These are phyloP conservation scores for Glaucidium brasilianum DNA, from an alignment of 2,113 vertebrate genomes.

Conservation along the genomic window DNA sequence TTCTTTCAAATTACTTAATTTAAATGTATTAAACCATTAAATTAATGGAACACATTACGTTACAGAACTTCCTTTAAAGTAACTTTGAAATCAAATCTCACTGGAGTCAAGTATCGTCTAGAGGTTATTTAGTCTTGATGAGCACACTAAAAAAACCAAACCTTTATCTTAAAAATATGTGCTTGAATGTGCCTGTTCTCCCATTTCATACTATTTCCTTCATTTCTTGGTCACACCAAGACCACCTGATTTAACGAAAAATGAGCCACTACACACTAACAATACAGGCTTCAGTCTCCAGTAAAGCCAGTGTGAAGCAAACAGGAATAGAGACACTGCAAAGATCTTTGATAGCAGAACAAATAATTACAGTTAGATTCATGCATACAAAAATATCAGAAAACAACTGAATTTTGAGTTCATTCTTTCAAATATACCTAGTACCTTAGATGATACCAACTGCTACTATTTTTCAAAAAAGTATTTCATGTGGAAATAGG, in stretches of 20 bases:
- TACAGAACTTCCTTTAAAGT: neutral
- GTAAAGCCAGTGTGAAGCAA: neutral
- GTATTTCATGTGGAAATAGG: neutral
- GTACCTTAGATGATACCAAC: neutral
- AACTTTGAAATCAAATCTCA: constrained; percentile 4
- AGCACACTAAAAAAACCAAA: neutral
- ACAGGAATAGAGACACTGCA: neutral
- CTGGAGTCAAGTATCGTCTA: neutral
- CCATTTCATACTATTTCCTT: neutral
- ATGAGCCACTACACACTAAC: neutral
- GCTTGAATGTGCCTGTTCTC: neutral
- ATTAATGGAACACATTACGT: neutral
- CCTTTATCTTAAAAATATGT: neutral
- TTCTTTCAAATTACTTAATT: constrained; percentile 21
- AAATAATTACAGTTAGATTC: neutral
- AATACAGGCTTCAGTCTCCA: neutral
- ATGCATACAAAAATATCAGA: neutral
- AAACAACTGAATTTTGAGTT: neutral
- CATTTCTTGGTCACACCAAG: neutral
- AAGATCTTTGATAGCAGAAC: neutral
- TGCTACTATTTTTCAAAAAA: neutral
- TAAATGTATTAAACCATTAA: constrained; percentile 10
- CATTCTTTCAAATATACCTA: neutral
- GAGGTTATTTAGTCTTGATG: constrained; percentile 5
- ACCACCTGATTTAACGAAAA: neutral